Evolutionary conservation across 2,888 invertebrate genomes (phyloP).

Genomic region (Azorinus chamasolen): DNA sequence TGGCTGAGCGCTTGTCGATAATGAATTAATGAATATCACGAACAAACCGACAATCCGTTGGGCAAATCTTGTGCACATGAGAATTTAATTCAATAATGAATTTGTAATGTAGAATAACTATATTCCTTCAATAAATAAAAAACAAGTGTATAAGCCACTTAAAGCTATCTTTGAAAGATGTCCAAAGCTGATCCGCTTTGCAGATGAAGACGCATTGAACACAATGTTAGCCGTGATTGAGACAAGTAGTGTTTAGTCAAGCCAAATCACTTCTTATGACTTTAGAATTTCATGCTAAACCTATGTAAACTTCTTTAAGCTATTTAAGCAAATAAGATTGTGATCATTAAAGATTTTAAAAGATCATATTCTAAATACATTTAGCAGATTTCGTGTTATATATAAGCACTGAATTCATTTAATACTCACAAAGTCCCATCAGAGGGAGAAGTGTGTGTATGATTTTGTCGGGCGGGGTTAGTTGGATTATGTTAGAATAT

Average conservation of each 20-base stretch:
- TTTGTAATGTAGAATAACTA: constrained; percentile 30
- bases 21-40: constrained; percentile 45
- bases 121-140: constrained; percentile 44
- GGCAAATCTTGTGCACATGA: constrained; percentile 4
- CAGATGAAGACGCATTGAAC: constrained; percentile 21
- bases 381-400: constrained; percentile 63
- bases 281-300: constrained; percentile 44
- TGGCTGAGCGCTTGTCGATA: constrained; percentile 31
- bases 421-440: constrained; percentile 1
- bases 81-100: constrained; percentile 31
- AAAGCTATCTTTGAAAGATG: constrained; percentile 50
- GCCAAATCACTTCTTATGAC: constrained; percentile 56
- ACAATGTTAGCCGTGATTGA: no score
- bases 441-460: not conserved
- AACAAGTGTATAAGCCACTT: constrained; percentile 48
- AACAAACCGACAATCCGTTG: constrained; percentile 10
- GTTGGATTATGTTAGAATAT: no score
- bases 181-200: constrained; percentile 57
- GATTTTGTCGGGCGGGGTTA: not conserved
- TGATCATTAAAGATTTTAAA: constrained; percentile 58
- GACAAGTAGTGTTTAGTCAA: constrained; percentile 44
- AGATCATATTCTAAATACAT: constrained; percentile 59
- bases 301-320: constrained; percentile 50
- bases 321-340: constrained; percentile 66
- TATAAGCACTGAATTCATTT: constrained; percentile 50